Evolutionary conservation across 2,797 vertebrate genomes (phyloP), one percentile per base, ranked within the genome.

Genomic region (Pseudomugil gertrudae): DNA sequence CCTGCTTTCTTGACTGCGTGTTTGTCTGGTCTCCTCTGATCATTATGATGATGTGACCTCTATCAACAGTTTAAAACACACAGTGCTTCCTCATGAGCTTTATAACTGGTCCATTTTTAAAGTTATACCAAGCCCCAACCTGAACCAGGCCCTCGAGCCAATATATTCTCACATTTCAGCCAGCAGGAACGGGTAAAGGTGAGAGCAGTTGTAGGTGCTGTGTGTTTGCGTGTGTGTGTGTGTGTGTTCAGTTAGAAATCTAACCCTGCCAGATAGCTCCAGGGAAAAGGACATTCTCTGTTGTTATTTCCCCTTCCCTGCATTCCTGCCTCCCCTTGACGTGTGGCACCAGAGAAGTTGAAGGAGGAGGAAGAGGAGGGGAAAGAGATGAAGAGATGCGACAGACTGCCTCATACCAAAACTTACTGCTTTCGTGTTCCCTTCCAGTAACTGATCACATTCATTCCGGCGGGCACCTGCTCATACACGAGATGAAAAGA

Each of bases 241-340:
- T 80, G 78, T 78, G 82, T 65, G 74, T 82, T 81, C 56, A 23
- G 69, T 61, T 63, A 69, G 87, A 87, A 90, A 91, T 84, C 78
- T 75, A 87, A 89, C 71, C 77, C 86, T 83, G 81, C 76, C 87
- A 87, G 84, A 87, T 86, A 74, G 87, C 90, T 90, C 63, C 68
- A 32, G 86, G 86, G 82, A 89, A 83, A 89, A 90, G 83, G 88
- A 88, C 86, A 78, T 74, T 87, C 86, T 87, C 82, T 85, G 82
- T 85, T 88, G 85, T 84, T 84, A 79, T 87, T 87, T 89, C 88
- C 76, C 82, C 81, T 87, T 69, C 64, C 66, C 80, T 74, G 71
- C 88, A 90, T 90, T 92, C 88, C 88, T 89, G 76, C 79, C 81
- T 84, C 83, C 79, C 43, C 82, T 78, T 87, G 86, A 90, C 80